These are phyloP conservation scores for Pseudochromis fuscus DNA, from an alignment of 2,797 vertebrate species.

Conservation along the genomic window DNA sequence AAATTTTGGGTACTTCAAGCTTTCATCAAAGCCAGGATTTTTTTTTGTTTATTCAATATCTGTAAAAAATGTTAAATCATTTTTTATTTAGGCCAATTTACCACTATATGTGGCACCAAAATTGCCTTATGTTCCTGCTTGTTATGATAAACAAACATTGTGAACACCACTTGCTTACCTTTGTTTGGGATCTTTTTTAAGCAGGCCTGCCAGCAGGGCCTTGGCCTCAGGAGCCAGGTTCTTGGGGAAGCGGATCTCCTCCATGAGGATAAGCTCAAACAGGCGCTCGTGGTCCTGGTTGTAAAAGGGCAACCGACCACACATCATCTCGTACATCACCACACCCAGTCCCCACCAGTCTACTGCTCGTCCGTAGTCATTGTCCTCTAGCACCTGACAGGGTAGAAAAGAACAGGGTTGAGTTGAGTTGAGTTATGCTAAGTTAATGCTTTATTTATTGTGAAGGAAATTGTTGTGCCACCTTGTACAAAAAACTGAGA, in stretches of 20 bases:
- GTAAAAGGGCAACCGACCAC: constrained; percentile 96
- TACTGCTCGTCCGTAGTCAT: constrained; percentile 94
- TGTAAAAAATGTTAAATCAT: too few species aligned
- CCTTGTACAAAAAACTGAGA: too few species aligned
- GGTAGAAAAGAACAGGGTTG: not conserved
- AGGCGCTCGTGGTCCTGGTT: constrained; percentile 97
- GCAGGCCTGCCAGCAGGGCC: constrained; percentile 91
- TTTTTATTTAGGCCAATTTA: not conserved
- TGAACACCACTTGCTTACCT: constrained; percentile 71
- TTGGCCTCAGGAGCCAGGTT: constrained; percentile 92
- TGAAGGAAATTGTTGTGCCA: too few species aligned
- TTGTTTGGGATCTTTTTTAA: constrained; percentile 96
- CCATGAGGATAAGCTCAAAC: constrained; percentile 96
- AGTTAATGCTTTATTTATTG: too few species aligned
- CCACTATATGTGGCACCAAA: not conserved
- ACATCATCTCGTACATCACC: constrained; percentile 99
- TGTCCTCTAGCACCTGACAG: constrained; percentile 93
- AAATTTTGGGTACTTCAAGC: not conserved
- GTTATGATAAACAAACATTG: not conserved
- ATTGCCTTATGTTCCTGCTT: too few species aligned
- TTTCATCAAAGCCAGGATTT: not conserved
- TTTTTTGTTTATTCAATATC: not conserved
- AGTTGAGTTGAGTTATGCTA: not conserved
- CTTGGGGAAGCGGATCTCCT: constrained; percentile 95
- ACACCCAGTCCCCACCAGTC: constrained; percentile 99